Conservation (phyloP, 2,113 vertebrate species). For the Dromas ardeola region DNA sequence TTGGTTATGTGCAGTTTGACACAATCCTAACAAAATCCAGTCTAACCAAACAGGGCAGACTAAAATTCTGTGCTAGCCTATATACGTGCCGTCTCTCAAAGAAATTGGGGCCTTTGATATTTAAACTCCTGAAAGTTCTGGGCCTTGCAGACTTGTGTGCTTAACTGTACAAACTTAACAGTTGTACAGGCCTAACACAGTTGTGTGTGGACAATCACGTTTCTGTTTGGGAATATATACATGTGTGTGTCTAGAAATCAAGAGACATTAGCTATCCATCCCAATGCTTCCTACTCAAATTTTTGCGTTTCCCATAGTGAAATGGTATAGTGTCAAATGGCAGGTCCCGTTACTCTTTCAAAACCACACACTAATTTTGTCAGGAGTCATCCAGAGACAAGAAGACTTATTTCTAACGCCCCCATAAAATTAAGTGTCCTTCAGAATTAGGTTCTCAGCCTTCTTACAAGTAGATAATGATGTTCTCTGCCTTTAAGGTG, state of each 20-base stretch:
- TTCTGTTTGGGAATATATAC: not conserved
- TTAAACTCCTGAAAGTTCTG: not conserved
- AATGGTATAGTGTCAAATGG: not conserved
- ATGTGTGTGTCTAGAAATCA: not conserved
- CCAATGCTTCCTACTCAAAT: not conserved
- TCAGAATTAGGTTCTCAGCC: not conserved
- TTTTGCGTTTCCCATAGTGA: not conserved
- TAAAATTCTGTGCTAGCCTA: not conserved
- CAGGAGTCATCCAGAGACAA: not conserved
- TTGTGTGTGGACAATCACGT: not conserved
- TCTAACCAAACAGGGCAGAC: not conserved
- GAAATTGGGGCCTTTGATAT: not conserved
- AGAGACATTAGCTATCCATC: not conserved
- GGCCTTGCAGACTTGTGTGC: not conserved
- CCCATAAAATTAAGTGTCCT: not conserved
- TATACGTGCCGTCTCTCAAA: not conserved
- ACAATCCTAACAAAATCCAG: not conserved
- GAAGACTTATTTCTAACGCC: rapidly evolving
- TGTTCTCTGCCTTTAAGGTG: not conserved
- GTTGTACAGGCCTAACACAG: not conserved
- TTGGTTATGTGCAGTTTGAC: not conserved
- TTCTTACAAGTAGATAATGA: not conserved
- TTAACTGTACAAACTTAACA: not conserved
- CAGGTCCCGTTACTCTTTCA: not conserved
- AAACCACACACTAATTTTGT: not conserved